These are phyloP conservation scores for Archocentrus centrarchus DNA, from an alignment of 2,113 vertebrate genomes.

Conservation along the genomic window DNA sequence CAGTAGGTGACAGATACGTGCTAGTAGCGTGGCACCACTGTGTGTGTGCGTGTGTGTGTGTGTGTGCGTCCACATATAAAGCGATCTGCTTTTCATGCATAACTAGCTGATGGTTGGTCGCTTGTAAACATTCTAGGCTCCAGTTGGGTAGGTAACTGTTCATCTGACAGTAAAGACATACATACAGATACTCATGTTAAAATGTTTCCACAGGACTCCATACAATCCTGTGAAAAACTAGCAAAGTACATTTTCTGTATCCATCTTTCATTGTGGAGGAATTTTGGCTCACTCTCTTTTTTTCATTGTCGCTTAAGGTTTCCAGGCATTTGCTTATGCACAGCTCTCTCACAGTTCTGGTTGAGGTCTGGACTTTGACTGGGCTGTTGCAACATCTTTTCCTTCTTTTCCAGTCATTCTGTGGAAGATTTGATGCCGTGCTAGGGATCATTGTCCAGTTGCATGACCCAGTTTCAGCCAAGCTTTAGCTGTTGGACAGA, in stretches of 20 bases:
- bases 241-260: no score
- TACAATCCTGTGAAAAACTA: background rate
- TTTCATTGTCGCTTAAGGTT: background rate
- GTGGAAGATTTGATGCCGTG: background rate
- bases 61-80: background rate
- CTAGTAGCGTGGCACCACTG: no score
- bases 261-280: background rate
- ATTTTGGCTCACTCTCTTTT: background rate
- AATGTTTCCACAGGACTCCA: background rate
- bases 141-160: background rate
- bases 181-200: background rate
- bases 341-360: no score
- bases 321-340: background rate
- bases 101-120: background rate
- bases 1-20: no score
- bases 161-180: no score
- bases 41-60: no score
- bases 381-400: no score
- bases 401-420: no score
- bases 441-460: background rate
- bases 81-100: no score
- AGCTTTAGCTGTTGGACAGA: background rate
- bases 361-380: no score
- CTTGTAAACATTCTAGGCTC: background rate
- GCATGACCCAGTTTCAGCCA: no score